These are phyloP conservation scores for Garrulus glandarius DNA, from an alignment of 2,797 vertebrate species.

Conservation along the genomic window DNA sequence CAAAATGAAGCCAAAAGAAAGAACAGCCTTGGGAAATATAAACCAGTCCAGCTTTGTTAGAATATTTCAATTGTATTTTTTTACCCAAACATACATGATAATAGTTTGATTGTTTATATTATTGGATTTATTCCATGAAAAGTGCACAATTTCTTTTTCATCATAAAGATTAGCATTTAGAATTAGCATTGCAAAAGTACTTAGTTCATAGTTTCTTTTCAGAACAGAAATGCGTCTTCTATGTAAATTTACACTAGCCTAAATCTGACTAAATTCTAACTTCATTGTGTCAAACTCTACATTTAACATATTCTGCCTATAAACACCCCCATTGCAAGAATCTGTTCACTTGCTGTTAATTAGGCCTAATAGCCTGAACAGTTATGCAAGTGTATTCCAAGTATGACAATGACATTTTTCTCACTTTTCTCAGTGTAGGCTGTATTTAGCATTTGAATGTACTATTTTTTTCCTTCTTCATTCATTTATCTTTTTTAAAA, in stretches of 20 bases:
- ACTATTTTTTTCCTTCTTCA: conserved; percentile 3
- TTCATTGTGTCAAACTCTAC: background rate
- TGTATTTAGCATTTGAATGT: conserved; percentile 49
- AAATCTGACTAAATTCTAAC: background rate
- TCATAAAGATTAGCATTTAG: background rate
- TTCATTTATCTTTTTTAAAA: conserved; percentile 29
- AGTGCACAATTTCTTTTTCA: background rate
- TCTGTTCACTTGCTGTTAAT: conserved; percentile 32
- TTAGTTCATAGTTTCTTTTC: background rate
- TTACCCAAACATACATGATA: background rate
- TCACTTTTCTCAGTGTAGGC: conserved; percentile 26
- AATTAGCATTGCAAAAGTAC: background rate
- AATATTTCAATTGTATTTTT: background rate
- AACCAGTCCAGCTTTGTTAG: background rate
- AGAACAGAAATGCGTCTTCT: background rate
- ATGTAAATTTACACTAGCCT: background rate
- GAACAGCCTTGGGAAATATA: background rate
- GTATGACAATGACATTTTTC: conserved; percentile 22
- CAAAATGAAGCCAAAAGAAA: background rate
- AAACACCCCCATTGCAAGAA: conserved; percentile 10
- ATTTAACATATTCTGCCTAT: conserved; percentile 10
- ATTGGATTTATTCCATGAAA: background rate
- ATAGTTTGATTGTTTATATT: background rate
- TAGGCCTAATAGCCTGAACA: conserved; percentile 18
- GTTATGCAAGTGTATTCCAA: conserved; percentile 19